phyloP scores from a whole-genome alignment of 2,113 vertebrate species.

The Coracopsis vasa region DNA sequence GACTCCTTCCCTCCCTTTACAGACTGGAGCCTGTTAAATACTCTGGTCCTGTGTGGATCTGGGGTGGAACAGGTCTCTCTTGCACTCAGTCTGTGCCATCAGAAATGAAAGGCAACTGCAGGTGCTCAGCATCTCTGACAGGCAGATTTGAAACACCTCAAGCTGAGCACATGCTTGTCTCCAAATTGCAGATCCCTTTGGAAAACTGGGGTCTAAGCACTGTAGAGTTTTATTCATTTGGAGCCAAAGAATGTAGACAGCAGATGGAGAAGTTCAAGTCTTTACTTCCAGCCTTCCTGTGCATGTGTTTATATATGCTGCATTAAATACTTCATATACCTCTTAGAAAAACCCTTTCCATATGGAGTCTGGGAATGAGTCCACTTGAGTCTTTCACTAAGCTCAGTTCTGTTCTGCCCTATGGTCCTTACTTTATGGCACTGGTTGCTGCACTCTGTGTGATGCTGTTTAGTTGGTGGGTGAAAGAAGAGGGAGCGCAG shows the following conservation, averaged over 20 bases:
- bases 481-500: not conserved
- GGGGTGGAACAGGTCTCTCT: not conserved
- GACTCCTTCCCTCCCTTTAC: not conserved
- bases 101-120: not conserved
- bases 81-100: not conserved
- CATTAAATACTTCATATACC: not conserved
- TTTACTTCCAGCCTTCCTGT: not conserved
- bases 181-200: not conserved
- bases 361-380: not conserved
- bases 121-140: not conserved
- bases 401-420: not conserved
- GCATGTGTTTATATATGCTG: not conserved
- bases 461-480: not conserved
- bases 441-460: not conserved
- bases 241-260: not conserved
- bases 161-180: not conserved
- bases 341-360: not conserved
- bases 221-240: not conserved
- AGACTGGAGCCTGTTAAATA: not conserved
- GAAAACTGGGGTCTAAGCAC: not conserved
- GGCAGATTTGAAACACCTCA: not conserved
- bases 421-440: not conserved
- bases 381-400: not conserved
- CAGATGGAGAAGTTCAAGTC: constrained; percentile 2
- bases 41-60: not conserved